Evolutionary conservation across 2,113 vertebrate genomes (phyloP), one percentile per base, ranked within the genome.

Genomic region (Xiphorhynchus elegans): DNA sequence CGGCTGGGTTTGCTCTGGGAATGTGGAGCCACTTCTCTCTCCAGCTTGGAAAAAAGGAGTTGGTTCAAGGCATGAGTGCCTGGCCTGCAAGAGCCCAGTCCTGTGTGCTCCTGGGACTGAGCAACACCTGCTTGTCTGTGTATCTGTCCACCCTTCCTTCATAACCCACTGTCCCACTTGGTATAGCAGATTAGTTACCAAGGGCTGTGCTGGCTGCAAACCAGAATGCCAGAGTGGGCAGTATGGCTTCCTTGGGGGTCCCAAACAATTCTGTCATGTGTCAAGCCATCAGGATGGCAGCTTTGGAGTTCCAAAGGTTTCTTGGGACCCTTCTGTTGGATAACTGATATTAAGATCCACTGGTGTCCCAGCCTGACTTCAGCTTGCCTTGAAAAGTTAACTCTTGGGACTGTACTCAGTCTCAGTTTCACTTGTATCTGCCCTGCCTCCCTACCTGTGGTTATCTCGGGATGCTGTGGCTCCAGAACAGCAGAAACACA

Each of bases 161-260:
- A 11, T 52, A 50, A 78, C 20, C 37, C 58, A 37, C 42, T 11
- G 11, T 40, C 47, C 33, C 1, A 1, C 28, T 67, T 2, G 0
- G 42, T 31, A 35, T 18, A 11, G 9, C 42, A 44, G 24, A 9
- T 62, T 7, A 52, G 19, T 67, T 69, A 46, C 9, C 31, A 47
- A 47, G 42, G 23, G 16, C 63, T 76, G 26, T 47, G 46, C 79
- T 69, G 44, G 21, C 70, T 75, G 37, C 60, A 64, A 7, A 46
- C 26, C 4, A 21, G 35, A 46, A 13, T 66, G 62, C 17, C 25
- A 17, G 42, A 53, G 31, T 44, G 28, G 42, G 42, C 40, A 80
- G 20, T 31, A 31, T 0, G 1, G 23, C 55, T 73, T 72, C 21
- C 37, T 28, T 0, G 0, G 5, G 5, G 11, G 2, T 44, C 37